A percentile compares a stretch with the other conserved stretches of the same genome.
Conservation (phyloP, 2,797 vertebrate species). For the Takifugu rubripes region DNA sequence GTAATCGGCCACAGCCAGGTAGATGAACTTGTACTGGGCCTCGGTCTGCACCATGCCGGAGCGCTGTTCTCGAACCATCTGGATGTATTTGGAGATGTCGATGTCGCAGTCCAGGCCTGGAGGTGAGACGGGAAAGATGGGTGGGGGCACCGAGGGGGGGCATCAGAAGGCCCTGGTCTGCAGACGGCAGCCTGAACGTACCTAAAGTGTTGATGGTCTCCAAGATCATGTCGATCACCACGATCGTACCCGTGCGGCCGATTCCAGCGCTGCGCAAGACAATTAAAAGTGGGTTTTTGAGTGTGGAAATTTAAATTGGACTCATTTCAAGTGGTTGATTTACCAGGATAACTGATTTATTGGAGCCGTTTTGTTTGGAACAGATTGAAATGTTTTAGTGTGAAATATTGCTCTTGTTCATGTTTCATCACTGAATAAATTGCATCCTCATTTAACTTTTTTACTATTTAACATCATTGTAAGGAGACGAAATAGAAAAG, state of each 20-base stretch:
- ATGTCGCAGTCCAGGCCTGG: slow-evolving; percentile 92
- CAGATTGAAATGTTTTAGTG: too few species aligned
- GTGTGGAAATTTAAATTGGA: too few species aligned
- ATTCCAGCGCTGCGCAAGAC: slow-evolving; percentile 87
- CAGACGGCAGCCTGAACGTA: slow-evolving; percentile 34
- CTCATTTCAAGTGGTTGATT: too few species aligned
- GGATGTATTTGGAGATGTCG: slow-evolving; percentile 94
- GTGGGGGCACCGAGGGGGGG: neutral
- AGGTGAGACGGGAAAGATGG: neutral
- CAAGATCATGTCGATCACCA: slow-evolving; percentile 95
- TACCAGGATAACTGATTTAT: too few species aligned
- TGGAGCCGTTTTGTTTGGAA: too few species aligned
- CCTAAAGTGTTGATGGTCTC: slow-evolving; percentile 86
- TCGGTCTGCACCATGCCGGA: slow-evolving; percentile 99
- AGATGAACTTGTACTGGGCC: slow-evolving; percentile 98
- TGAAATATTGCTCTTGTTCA: too few species aligned
- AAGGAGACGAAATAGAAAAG: too few species aligned
- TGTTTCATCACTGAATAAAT: too few species aligned
- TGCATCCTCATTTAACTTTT: too few species aligned
- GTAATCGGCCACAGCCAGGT: slow-evolving; percentile 89
- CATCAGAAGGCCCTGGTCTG: neutral
- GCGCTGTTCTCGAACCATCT: slow-evolving; percentile 93
- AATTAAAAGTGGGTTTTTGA: slow-evolving; percentile 1
- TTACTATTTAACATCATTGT: too few species aligned
- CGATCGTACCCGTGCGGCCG: slow-evolving; percentile 93